Conservation (phyloP, 2,888 invertebrate species). For the Lasius platythorax region DNA sequence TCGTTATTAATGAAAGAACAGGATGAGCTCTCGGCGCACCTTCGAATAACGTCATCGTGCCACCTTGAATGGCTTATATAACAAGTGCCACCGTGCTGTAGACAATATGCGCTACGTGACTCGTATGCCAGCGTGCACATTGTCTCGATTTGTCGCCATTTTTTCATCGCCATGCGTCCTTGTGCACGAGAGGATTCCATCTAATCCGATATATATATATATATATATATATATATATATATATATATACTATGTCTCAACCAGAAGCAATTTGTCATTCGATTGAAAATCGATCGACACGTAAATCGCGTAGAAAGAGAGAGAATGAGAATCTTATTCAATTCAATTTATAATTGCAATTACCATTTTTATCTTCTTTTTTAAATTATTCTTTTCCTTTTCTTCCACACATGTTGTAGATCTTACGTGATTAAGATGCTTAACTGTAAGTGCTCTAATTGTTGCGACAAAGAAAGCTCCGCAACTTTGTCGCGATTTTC, state of each 20-base stretch:
- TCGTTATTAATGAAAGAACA: constrained; percentile 79
- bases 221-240: too few species aligned
- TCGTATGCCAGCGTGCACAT: constrained; percentile 19
- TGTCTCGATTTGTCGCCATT: constrained; percentile 5
- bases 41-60: constrained; percentile 78
- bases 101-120: constrained; percentile 55
- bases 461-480: neutral
- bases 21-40: constrained; percentile 80
- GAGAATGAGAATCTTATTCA: neutral
- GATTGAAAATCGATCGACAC: constrained; percentile 27
- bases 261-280: constrained; percentile 3
- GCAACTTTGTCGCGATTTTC: constrained; percentile 16
- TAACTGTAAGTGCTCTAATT: constrained; percentile 22
- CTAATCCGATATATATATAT: neutral
- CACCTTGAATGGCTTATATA: constrained; percentile 82
- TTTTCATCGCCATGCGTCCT: constrained; percentile 29
- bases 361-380: neutral
- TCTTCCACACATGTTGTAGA: neutral
- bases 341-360: neutral
- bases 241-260: neutral
- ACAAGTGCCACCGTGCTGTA: constrained; percentile 67
- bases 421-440: neutral
- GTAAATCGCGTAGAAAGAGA: neutral
- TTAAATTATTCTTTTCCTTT: neutral
- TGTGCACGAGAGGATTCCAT: constrained; percentile 19